phyloP scores from a whole-genome alignment of 2,888 invertebrate genomes.

The Lasius fuliginosus region DNA sequence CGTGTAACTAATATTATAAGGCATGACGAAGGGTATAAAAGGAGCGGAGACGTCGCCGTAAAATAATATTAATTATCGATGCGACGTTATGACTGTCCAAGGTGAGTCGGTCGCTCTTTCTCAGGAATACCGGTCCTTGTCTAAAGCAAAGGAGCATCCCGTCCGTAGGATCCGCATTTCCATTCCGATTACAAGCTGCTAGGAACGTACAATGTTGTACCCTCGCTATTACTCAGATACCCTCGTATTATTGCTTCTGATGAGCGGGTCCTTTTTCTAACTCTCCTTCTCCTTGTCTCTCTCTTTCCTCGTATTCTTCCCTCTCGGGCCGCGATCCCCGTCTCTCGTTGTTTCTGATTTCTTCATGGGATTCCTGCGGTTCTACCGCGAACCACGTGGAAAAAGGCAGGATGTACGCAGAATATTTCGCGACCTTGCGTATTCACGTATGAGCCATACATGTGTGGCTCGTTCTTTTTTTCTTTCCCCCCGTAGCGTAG shows the following conservation, averaged over 20 bases:
- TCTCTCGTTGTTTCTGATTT: slow-evolving; percentile 61
- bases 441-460: slow-evolving; percentile 62
- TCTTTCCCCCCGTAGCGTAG: neutral
- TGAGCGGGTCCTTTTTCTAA: slow-evolving; percentile 47
- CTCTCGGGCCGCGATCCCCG: slow-evolving; percentile 21
- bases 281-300: slow-evolving; percentile 3
- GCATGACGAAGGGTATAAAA: slow-evolving; percentile 7
- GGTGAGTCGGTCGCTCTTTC: slow-evolving; percentile 25
- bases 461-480: slow-evolving; percentile 22
- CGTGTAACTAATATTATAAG: slow-evolving; percentile 31
- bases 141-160: slow-evolving; percentile 19
- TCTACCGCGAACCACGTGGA: slow-evolving; percentile 69
- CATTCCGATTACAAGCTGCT: slow-evolving; percentile 60
- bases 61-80: slow-evolving; percentile 56
- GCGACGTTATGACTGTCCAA: slow-evolving; percentile 28
- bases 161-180: slow-evolving; percentile 54
- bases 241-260: slow-evolving; percentile 58
- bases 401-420: slow-evolving; percentile 63
- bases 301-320: neutral
- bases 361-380: slow-evolving; percentile 74
- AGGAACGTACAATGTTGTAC: slow-evolving; percentile 59
- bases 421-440: slow-evolving; percentile 67
- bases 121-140: slow-evolving; percentile 38
- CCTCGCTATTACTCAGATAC: slow-evolving; percentile 63
- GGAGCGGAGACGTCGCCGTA: slow-evolving; percentile 25